Evolutionary conservation across 2,797 vertebrate species (phyloP), one percentile per base, ranked within the genome.

Genomic region (Molossus molossus): DNA sequence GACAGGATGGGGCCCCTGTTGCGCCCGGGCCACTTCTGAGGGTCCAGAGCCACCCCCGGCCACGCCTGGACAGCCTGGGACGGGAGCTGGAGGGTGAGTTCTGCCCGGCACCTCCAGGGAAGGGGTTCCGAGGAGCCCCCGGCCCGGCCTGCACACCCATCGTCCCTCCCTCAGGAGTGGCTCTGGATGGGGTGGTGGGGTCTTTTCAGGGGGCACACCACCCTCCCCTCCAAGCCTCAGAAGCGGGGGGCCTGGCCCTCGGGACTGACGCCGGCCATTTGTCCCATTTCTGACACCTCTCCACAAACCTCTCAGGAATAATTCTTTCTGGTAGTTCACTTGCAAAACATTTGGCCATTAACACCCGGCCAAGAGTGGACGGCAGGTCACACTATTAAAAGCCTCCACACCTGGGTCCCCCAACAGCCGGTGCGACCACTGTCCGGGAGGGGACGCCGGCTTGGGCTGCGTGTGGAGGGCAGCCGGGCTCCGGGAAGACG

Each of bases 321-420:
- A 95, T 40, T 33, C 97, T 97, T 97, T 93, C 98, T 94, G 13
- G 97, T 97, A 81, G 97, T 97, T 98, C 98, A 98, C 98, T 98
- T 97, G 98, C 97, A 97, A 98, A 98, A 98, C 98, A 97, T 97
- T 97, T 96, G 90, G 98, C 98, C 98, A 95, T 98, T 98, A 98
- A 98, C 98, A 98, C 98, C 98, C 98, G 97, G 95, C 88, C 96
- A 55, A 95, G 98, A 98, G 97, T 62, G 95, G 97, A 95, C n/a
- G 95, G 97, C 96, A 75, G 98, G 98, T 97, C 98, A 97, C 98
- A 97, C 98, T 96, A 53, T 98, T 98, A 98, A 98, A 98, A 94
- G 12, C 87, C 77, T 87, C 97, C 97, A 93, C 93, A 90, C 97
- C 97, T 95, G 7, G 67, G 97, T 58, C 98, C 96, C 96, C 94